Conservation (phyloP, 1,140 invertebrate species). For the Drosophila erecta region DNA sequence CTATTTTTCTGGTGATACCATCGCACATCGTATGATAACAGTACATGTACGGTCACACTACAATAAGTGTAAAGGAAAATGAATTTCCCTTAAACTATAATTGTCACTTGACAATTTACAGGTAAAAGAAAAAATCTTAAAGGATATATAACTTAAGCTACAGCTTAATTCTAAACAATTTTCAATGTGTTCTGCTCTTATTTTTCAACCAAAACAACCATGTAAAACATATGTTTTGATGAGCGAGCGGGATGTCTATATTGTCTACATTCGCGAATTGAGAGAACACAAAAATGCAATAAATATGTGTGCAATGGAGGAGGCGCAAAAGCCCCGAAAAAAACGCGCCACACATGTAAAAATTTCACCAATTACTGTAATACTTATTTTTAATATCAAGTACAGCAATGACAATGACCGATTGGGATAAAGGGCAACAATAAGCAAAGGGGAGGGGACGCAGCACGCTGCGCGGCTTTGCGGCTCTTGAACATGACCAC, state of each 20-base stretch:
- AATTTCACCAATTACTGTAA: slow-evolving; percentile 50
- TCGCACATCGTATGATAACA: slow-evolving; percentile 14
- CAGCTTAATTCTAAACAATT: background rate
- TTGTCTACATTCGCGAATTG: slow-evolving; percentile 63
- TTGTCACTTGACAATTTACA: background rate
- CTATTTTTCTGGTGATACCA: slow-evolving; percentile 22
- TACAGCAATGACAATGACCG: background rate
- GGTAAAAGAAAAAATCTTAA: background rate
- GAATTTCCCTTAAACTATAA: background rate
- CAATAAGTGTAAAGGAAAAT: background rate
- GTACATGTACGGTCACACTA: slow-evolving; percentile 9
- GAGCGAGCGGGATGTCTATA: slow-evolving; percentile 54
- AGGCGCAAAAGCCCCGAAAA: slow-evolving; percentile 50
- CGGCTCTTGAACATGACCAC: slow-evolving; percentile 80
- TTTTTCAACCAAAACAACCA: slow-evolving; percentile 55
- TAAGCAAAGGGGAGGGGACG: slow-evolving; percentile 55
- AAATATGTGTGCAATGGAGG: slow-evolving; percentile 67
- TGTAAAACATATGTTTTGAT: slow-evolving; percentile 63
- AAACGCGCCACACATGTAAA: slow-evolving; percentile 54
- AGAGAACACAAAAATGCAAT: slow-evolving; percentile 68
- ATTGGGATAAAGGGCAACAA: slow-evolving; percentile 28
- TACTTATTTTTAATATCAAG: background rate
- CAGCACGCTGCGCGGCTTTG: slow-evolving; percentile 63
- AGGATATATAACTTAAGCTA: slow-evolving; percentile 1
- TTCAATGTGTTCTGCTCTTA: background rate